These are phyloP conservation scores for Alviniconcha marisindica DNA, from an alignment of 1,140 invertebrate genomes.

Conservation along the genomic window DNA sequence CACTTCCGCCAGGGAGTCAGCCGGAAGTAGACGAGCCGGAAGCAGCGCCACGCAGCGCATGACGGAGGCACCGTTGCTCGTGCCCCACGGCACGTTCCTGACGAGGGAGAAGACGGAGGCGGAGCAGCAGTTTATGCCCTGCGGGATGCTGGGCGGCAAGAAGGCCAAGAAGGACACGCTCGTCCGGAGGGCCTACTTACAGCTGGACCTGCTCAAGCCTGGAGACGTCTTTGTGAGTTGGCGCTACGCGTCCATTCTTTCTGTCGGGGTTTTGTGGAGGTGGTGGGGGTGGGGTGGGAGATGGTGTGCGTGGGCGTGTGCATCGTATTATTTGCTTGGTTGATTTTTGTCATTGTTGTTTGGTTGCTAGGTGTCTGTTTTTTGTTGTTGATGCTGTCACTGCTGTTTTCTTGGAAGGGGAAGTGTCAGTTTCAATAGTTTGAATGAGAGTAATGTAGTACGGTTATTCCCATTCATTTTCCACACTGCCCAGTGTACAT, in stretches of 20 bases:
- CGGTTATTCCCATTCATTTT: no score
- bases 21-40: slow-evolving; percentile 42
- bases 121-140: slow-evolving; percentile 35
- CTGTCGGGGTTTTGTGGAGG: no score
- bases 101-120: slow-evolving; percentile 65
- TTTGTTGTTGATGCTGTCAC: no score
- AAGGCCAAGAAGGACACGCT: slow-evolving; percentile 52
- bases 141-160: slow-evolving; percentile 33
- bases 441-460: no score
- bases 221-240: slow-evolving; percentile 72
- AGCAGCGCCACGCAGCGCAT: slow-evolving; percentile 38
- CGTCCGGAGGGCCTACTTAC: slow-evolving; percentile 58
- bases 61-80: slow-evolving; percentile 43
- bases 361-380: not conserved
- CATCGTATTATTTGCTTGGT: not conserved
- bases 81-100: slow-evolving; percentile 64
- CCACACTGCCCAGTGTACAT: no score
- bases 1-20: slow-evolving; percentile 4
- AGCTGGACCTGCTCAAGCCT: slow-evolving; percentile 63
- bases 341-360: not conserved
- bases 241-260: no score
- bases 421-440: no score
- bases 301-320: not conserved
- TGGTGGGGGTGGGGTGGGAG: no score
- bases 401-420: no score